phyloP scores from a whole-genome alignment of 2,113 vertebrate genomes.

The Stomatorhinus ivindoensis region DNA sequence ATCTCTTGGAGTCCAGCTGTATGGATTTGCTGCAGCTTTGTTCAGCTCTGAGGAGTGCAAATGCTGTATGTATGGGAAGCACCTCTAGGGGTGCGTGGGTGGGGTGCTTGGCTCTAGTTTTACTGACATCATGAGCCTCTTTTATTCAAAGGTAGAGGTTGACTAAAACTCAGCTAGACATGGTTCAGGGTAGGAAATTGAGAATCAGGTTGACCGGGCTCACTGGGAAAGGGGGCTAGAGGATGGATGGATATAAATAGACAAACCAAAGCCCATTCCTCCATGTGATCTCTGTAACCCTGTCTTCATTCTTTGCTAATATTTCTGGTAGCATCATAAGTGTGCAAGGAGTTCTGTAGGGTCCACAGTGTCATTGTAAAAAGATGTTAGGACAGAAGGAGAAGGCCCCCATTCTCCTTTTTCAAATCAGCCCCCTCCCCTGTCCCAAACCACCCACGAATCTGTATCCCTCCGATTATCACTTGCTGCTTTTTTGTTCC shows the following conservation, averaged over 20 bases:
- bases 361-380: background rate
- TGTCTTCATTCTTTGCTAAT: background rate
- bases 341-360: background rate
- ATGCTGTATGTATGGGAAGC: background rate
- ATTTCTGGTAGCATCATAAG: background rate
- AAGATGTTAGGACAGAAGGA: background rate
- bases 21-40: background rate
- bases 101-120: background rate
- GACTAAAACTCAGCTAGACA: background rate
- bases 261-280: background rate
- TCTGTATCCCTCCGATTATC: background rate
- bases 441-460: background rate
- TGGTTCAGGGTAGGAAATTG: background rate
- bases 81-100: background rate
- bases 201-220: background rate
- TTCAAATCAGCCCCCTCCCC: background rate
- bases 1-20: background rate
- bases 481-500: background rate
- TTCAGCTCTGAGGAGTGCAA: background rate
- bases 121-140: background rate
- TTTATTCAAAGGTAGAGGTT: background rate
- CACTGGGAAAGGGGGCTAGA: background rate
- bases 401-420: background rate
- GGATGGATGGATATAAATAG: background rate
- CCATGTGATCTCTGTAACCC: background rate